Evolutionary conservation across 2,797 vertebrate species (phyloP).

Genomic region (Sternarchorhynchus goeldii): DNA sequence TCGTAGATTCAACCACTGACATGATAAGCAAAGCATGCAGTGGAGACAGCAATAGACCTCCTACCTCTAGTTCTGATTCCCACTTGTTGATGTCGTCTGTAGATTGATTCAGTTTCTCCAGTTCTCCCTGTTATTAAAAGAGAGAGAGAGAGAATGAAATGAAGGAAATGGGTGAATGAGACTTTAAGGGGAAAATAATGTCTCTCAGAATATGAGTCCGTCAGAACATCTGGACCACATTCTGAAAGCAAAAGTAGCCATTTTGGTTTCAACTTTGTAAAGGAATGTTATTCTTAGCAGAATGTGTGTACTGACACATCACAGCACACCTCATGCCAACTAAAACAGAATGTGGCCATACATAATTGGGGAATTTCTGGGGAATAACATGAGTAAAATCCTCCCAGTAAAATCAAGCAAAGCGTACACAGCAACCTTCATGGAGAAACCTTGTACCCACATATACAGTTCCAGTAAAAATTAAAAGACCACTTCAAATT

Average conservation of each 20-base stretch:
- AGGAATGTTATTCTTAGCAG: neutral
- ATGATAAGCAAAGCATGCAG: conserved; percentile 20
- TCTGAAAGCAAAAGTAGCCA: conserved; percentile 27
- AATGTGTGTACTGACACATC: no score
- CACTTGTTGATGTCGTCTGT: conserved; percentile 96
- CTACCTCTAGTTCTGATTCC: conserved; percentile 96
- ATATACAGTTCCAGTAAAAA: no score
- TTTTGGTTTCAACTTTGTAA: neutral
- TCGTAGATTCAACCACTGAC: conserved; percentile 18
- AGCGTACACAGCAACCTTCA: neutral
- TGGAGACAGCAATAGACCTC: conserved; percentile 55
- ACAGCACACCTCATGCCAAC: neutral
- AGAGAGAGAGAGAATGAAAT: conserved; percentile 39
- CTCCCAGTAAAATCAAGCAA: no score
- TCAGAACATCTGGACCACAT: conserved; percentile 47
- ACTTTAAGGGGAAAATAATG: neutral
- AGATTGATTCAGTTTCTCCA: conserved; percentile 97
- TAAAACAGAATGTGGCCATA: neutral
- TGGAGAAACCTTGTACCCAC: neutral
- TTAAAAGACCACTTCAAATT: no score
- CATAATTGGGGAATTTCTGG: neutral
- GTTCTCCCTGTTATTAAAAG: conserved; percentile 83
- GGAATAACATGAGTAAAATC: neutral
- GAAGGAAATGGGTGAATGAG: neutral
- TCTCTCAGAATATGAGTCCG: neutral